These are phyloP conservation scores for Hystrix cristata DNA, from an alignment of 2,113 vertebrate species.

Conservation along the genomic window DNA sequence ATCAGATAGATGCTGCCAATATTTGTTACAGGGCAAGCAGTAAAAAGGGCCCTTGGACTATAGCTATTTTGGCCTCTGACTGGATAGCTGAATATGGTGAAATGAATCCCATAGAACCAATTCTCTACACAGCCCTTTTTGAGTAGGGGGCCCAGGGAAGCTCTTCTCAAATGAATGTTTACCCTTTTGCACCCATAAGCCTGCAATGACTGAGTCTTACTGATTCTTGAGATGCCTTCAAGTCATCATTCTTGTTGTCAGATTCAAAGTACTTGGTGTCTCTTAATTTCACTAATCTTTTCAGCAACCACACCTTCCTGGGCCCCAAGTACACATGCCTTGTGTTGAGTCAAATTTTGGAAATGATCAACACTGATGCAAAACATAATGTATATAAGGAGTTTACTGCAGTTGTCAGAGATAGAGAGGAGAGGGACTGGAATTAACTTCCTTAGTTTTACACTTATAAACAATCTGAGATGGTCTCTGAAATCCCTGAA, in stretches of 20 bases:
- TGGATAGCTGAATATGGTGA: not conserved
- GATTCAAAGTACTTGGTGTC: not conserved
- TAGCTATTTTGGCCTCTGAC: not conserved
- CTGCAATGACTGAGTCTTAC: too few species aligned
- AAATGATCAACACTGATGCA: not conserved
- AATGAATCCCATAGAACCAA: not conserved
- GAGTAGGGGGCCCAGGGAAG: not conserved
- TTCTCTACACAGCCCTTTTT: not conserved
- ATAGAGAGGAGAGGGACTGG: not conserved
- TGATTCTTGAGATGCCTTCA: not conserved
- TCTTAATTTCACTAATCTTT: not conserved
- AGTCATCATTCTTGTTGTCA: not conserved
- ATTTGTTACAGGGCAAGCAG: not conserved
- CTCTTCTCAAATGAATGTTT: not conserved
- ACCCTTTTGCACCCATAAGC: not conserved
- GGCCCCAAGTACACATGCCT: not conserved
- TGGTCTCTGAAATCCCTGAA: not conserved
- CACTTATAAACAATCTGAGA: not conserved
- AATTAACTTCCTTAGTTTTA: not conserved
- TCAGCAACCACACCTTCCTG: not conserved
- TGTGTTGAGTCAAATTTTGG: not conserved
- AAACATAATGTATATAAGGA: not conserved
- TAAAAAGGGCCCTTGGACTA: not conserved
- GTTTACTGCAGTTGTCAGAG: not conserved
- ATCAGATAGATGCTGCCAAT: not conserved